Evolutionary conservation across 2,113 vertebrate genomes (phyloP).

Genomic region (Notiomystis cincta): DNA sequence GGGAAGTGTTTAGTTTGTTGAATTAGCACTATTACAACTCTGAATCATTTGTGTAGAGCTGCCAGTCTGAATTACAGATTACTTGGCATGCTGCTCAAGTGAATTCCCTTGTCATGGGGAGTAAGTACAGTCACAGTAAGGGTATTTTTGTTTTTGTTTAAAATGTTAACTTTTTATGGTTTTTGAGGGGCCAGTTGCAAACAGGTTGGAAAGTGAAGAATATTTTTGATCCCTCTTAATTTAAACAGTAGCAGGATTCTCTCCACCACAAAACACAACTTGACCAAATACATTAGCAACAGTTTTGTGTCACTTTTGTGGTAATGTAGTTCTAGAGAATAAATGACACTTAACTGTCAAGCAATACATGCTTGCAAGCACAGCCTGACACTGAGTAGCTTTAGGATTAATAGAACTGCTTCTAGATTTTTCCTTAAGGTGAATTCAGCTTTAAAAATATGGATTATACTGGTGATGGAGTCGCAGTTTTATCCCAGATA

Average conservation of each 20-base stretch:
- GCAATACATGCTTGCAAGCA: background rate
- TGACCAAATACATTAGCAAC: background rate
- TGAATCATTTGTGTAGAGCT: background rate
- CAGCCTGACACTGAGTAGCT: background rate
- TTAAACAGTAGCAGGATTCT: background rate
- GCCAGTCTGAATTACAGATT: background rate
- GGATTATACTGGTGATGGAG: background rate
- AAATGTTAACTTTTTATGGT: background rate
- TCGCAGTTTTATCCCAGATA: background rate
- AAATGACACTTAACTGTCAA: background rate
- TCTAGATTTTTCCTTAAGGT: background rate
- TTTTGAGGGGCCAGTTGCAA: background rate
- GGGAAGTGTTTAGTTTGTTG: background rate
- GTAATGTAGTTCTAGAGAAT: background rate
- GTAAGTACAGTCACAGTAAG: background rate
- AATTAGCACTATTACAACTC: background rate
- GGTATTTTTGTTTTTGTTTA: background rate
- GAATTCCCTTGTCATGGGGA: background rate
- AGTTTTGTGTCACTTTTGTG: background rate
- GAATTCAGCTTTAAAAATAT: background rate
- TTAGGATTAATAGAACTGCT: background rate
- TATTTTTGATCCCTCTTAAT: background rate
- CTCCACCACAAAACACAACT: background rate
- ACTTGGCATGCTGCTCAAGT: background rate
- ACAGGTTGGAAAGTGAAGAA: background rate